Evolutionary conservation across 1,140 invertebrate species (phyloP), one percentile per base, ranked within the genome.

Genomic region (Ganaspis sp.): DNA sequence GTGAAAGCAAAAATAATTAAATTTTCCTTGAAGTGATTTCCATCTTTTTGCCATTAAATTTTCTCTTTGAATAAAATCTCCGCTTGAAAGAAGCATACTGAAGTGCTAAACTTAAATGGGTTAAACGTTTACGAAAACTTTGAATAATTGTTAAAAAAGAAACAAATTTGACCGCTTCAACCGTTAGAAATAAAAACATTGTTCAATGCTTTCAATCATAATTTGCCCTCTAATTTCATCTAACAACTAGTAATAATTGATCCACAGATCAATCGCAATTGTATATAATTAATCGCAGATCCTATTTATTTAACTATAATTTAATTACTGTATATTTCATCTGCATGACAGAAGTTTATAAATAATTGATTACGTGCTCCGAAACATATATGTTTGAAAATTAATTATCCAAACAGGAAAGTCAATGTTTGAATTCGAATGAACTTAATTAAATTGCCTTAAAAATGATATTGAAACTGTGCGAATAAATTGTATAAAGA

Each of bases 1-100:
- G 58, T 64, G 58, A 64, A 29, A 64, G 58, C 58, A 64, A 64
- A 64, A 34, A 29, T 64, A 64, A 64, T 64, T 64, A 29, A 64
- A 64, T 64, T 64, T 34, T 29, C 58, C 15, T 29, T 34, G 3
- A 64, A 64, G 23, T 15, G 58, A 64, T 64, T 64, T 64, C 26
- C 23, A 64, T 26, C 58, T n/a, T n/a, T 26, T 26, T 34, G 21
- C 58, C 9, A 64, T 64, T 64, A 64, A 19, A 64, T 26, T 64
- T 64, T 64, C 54, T 64, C 54, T 64, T 64, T 29, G 54, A 64
- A 64, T 23, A 29, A 23, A 64, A 26, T 64, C 8, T 15, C 12
- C 54, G 54, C 23, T 19, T 64, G 21, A 23, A 26, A 64, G 54
- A 29, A 29, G 9, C 21, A 64, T 11, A 15, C 11, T 29, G 23